Evolutionary conservation across 2,888 invertebrate species (phyloP).

Genomic region (Leptogaster cylindrica): DNA sequence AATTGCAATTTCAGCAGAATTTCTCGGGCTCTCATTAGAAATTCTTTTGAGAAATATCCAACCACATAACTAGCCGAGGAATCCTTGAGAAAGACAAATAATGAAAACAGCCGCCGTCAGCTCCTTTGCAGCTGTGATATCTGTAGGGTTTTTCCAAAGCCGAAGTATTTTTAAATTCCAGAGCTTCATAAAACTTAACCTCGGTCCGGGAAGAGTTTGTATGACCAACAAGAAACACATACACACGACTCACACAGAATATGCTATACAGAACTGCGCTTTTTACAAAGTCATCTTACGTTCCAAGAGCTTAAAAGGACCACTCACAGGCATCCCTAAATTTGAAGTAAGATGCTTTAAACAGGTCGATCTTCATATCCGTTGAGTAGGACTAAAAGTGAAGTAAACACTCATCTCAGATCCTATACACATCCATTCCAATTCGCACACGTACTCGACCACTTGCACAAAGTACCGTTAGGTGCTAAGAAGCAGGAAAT

Average conservation of each 20-base stretch:
- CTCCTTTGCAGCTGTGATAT: constrained; percentile 17
- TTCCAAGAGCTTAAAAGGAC: not conserved
- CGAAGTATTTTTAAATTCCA: constrained; percentile 9
- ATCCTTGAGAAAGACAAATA: constrained; percentile 34
- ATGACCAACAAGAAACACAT: not conserved
- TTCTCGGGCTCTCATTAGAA: constrained; percentile 26
- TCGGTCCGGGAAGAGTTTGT: not conserved
- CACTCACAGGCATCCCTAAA: constrained; percentile 1
- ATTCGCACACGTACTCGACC: not conserved
- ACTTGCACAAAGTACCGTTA: not conserved
- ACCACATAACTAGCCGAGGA: constrained; percentile 19
- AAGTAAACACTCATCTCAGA: constrained; percentile 13
- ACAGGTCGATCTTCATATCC: constrained; percentile 20
- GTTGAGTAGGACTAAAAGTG: constrained; percentile 20
- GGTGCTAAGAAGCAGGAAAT: constrained; percentile 7
- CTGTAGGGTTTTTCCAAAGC: constrained; percentile 6
- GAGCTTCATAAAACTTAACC: constrained; percentile 27
- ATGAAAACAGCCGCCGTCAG: constrained; percentile 23
- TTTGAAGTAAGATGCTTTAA: constrained; percentile 31
- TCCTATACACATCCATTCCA: not conserved
- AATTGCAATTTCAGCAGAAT: constrained; percentile 30
- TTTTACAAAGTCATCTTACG: constrained; percentile 26
- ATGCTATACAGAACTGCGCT: constrained; percentile 7
- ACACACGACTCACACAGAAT: not conserved
- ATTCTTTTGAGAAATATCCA: constrained; percentile 22